Evolutionary conservation across 2,113 vertebrate species (phyloP).

Genomic region (Oplegnathus fasciatus): DNA sequence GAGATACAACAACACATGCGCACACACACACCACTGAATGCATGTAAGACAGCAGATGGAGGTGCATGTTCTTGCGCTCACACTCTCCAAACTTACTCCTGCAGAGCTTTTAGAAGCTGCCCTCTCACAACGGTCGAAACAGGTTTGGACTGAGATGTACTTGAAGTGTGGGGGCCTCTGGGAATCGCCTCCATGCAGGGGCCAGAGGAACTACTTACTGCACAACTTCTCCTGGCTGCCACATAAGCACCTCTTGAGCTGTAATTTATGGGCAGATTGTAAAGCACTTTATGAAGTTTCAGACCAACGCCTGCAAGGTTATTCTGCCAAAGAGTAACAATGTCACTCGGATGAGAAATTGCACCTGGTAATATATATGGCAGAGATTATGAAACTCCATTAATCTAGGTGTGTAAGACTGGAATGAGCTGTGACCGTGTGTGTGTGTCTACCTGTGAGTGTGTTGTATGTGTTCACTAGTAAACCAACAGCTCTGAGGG

Average conservation of each 20-base stretch:
- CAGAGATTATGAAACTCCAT: constrained; percentile 42
- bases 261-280: constrained; percentile 69
- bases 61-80: constrained; percentile 19
- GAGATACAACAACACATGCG: constrained; percentile 51
- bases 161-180: constrained; percentile 36
- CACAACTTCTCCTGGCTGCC: constrained; percentile 59
- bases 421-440: constrained; percentile 13
- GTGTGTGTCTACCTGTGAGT: background rate
- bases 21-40: constrained; percentile 16
- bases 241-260: constrained; percentile 60
- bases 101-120: constrained; percentile 50
- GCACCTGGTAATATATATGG: constrained; percentile 44
- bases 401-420: constrained; percentile 27
- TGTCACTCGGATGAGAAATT: constrained; percentile 59
- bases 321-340: constrained; percentile 64
- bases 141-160: constrained; percentile 38
- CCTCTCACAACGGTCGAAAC: constrained; percentile 30
- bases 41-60: constrained; percentile 44
- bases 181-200: constrained; percentile 30
- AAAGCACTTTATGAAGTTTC: constrained; percentile 69
- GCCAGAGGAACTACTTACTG: constrained; percentile 48
- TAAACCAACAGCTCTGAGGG: constrained; percentile 15
- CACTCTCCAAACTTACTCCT: constrained; percentile 1
- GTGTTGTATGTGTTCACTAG: background rate
- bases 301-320: constrained; percentile 67